Evolutionary conservation across 2,888 invertebrate species (phyloP).

Genomic region (Enchytraeus crypticus): DNA sequence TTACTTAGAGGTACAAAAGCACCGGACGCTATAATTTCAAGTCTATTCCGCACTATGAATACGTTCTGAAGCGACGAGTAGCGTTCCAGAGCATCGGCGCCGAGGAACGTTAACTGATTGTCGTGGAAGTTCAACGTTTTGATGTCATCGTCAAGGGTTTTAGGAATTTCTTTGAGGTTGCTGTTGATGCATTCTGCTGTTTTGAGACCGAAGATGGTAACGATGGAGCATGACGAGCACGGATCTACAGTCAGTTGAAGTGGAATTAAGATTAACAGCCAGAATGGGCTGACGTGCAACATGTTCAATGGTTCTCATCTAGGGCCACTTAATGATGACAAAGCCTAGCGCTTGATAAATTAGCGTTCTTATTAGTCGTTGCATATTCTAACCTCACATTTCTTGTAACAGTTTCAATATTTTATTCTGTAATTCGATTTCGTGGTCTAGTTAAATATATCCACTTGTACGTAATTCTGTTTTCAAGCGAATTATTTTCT

Average conservation of each 20-base stretch:
- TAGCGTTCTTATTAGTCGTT: too few relatives aligned
- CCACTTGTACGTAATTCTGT: too few relatives aligned
- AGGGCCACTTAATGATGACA: too few relatives aligned
- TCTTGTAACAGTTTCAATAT: too few relatives aligned
- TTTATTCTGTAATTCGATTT: too few relatives aligned
- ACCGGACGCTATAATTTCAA: constrained; percentile 20
- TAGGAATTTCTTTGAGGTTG: constrained; percentile 16
- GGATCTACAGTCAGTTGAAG: too few relatives aligned
- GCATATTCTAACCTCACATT: too few relatives aligned
- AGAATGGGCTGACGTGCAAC: too few relatives aligned
- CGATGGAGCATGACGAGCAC: constrained; percentile 12
- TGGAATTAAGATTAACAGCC: too few relatives aligned
- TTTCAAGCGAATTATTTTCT: too few relatives aligned
- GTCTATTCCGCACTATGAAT: constrained; percentile 20
- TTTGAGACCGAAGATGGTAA: constrained; percentile 21
- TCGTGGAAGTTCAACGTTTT: constrained; percentile 22
- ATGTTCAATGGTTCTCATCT: background rate
- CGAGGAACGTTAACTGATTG: constrained; percentile 20
- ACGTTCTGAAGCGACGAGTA: constrained; percentile 27
- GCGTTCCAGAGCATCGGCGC: constrained; percentile 15
- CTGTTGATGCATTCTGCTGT: constrained; percentile 21
- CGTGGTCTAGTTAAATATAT: too few relatives aligned
- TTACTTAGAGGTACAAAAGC: constrained; percentile 23
- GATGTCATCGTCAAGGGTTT: constrained; percentile 21
- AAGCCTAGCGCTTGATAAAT: too few relatives aligned